phyloP scores from a whole-genome alignment of 92 coral and sea anemone species.

The Micromussa lordhowensis region DNA sequence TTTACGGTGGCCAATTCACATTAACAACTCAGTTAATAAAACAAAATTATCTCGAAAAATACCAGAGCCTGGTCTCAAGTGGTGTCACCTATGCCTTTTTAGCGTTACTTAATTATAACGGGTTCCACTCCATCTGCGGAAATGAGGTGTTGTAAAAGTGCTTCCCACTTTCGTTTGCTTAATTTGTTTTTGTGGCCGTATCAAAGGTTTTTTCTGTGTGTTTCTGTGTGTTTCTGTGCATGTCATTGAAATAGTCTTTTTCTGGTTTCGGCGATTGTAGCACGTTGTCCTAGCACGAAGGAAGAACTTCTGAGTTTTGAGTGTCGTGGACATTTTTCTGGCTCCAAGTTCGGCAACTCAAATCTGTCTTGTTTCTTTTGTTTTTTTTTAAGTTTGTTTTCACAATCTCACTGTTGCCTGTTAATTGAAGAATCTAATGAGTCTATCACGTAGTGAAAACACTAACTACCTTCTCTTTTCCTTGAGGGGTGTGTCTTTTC shows the following conservation, averaged over 20 bases:
- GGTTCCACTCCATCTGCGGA: conserved; percentile 3
- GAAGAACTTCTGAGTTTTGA: too few relatives aligned
- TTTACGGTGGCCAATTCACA: too few relatives aligned
- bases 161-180: neutral
- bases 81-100: neutral
- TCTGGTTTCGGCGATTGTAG: too few relatives aligned
- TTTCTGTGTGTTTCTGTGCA: neutral
- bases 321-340: too few relatives aligned
- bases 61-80: neutral
- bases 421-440: neutral
- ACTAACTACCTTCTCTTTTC: conserved; percentile 2
- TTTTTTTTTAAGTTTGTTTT: neutral
- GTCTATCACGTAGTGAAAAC: neutral
- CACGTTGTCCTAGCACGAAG: too few relatives aligned
- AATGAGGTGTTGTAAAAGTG: neutral
- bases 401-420: neutral
- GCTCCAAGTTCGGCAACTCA: too few relatives aligned
- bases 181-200: neutral
- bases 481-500: neutral
- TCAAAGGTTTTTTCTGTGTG: too few relatives aligned
- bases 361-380: too few relatives aligned
- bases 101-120: neutral
- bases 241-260: neutral
- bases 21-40: too few relatives aligned
- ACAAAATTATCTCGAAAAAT: too few relatives aligned